Percentiles rank a stretch among this genome's conserved stretches.
These are phyloP conservation scores for Agapetus fuscipes DNA, from an alignment of 2,888 invertebrate genomes.

Conservation along the genomic window DNA sequence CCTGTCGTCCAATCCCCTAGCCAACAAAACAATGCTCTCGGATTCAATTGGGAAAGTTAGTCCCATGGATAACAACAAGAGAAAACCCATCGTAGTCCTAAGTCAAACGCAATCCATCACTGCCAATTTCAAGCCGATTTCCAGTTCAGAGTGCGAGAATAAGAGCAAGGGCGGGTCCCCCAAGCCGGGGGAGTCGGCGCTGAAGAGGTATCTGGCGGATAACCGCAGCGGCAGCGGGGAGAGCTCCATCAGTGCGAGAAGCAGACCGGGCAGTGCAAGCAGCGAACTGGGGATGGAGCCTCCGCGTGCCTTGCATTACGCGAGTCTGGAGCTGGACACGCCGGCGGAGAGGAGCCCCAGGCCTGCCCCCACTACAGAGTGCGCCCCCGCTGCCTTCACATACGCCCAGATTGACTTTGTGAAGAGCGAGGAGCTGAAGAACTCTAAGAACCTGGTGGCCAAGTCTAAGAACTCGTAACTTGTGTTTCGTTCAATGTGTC, in stretches of 20 bases:
- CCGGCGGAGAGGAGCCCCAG: slow-evolving; percentile 24
- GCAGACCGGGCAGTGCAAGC: slow-evolving; percentile 15
- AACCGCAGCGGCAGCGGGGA: slow-evolving; percentile 27
- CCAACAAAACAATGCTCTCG: slow-evolving; percentile 32
- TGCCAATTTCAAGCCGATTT: slow-evolving; percentile 25
- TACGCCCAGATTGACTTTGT: slow-evolving; percentile 78
- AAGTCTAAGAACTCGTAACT: slow-evolving; percentile 22
- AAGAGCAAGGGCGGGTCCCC: slow-evolving; percentile 22
- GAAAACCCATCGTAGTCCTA: slow-evolving; percentile 22
- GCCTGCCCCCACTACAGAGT: slow-evolving; percentile 31
- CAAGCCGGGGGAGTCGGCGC: slow-evolving; percentile 22
- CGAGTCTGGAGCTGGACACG: slow-evolving; percentile 49
- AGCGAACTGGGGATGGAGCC: slow-evolving; percentile 15
- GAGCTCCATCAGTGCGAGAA: slow-evolving; percentile 8
- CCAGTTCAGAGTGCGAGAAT: slow-evolving; percentile 15
- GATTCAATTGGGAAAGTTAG: slow-evolving; percentile 16
- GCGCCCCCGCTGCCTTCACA: slow-evolving; percentile 40
- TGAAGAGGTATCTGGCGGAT: slow-evolving; percentile 20
- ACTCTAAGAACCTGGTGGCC: slow-evolving; percentile 21
- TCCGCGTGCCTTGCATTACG: slow-evolving; percentile 48
- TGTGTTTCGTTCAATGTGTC: slow-evolving; percentile 1
- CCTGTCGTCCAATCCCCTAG: slow-evolving; percentile 36
- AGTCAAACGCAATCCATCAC: slow-evolving; percentile 23
- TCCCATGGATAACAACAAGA: slow-evolving; percentile 12
- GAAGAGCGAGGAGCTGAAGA: slow-evolving; percentile 46